Evolutionary conservation across 2,888 invertebrate species (phyloP), one percentile per base, ranked within the genome.

Genomic region (Drosophila diplacantha): DNA sequence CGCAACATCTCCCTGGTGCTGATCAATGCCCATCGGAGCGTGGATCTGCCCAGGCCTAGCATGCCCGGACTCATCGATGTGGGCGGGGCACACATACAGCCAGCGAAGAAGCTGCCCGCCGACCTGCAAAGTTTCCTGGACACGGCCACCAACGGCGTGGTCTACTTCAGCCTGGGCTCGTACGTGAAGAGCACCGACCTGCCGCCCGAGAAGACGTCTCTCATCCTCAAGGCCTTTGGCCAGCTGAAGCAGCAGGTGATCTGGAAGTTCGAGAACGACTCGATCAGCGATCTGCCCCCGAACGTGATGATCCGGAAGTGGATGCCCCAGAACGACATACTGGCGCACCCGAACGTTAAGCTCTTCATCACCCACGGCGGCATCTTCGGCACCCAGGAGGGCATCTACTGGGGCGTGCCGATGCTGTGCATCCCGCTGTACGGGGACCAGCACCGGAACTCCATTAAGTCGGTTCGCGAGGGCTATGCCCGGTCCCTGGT

Each of bases 301-400:
- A 90, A 90, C 78, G 86, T 91, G 0, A 86, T 89, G 77, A 82
- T 90, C 3, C 73, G 83, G 34, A 89, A 89, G 72, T 91, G 91
- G 91, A 83, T 90, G 71, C 91, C 91, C 2, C 91, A 91, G 80
- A 89, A 88, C 58, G 90, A 90, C 66, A 87, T 91, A 46, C 62
- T 88, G 69, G 89, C 88, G 3, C 89, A 90, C 78, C 84, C 83
- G 1, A 89, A 89, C 74, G 78, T 89, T 0, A 86, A 87, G 44
- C 59, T 89, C 0, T 90, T 90, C 69, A 89, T 90, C 20, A 87
- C 89, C 3, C 89, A 90, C 61, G 90, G 89, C 12, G 89, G 89
- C 31, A 74, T 88, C 18, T 86, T 89, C 51, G 88, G 89, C 46
- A 87, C 88, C 1, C 88, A 88, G 67, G 90, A 90, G 69, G 87